These are phyloP conservation scores for Xenopus petersii DNA, from an alignment of 2,797 vertebrate genomes.

Conservation along the genomic window DNA sequence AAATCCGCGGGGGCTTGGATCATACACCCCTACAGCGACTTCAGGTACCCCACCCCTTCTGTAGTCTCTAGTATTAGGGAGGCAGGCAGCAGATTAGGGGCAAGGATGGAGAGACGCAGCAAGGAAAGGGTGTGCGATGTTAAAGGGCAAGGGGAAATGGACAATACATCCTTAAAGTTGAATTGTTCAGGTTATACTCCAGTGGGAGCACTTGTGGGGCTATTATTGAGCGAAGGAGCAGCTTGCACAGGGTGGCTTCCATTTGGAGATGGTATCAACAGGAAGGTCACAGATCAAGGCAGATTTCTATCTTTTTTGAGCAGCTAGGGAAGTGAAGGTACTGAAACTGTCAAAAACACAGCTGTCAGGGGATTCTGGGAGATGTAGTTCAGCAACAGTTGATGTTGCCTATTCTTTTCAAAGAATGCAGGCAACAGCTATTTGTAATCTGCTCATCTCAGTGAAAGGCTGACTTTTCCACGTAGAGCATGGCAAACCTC, in stretches of 20 bases:
- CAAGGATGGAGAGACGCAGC: background rate
- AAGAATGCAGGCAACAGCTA: too few species aligned
- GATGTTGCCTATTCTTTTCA: too few species aligned
- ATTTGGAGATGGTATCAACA: too few species aligned
- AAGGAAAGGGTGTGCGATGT: background rate
- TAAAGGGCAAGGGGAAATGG: background rate
- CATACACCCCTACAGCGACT: slow-evolving; percentile 97
- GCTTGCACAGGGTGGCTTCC: too few species aligned
- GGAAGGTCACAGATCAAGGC: slow-evolving; percentile 1
- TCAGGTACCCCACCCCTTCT: slow-evolving; percentile 73
- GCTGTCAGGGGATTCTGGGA: too few species aligned
- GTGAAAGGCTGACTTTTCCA: too few species aligned
- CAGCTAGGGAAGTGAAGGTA: background rate
- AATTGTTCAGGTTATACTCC: too few species aligned
- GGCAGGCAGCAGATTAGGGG: background rate
- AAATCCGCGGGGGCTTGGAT: slow-evolving; percentile 97
- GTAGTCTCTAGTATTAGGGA: background rate
- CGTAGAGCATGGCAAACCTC: background rate
- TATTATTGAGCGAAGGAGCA: too few species aligned
- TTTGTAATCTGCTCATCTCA: too few species aligned
- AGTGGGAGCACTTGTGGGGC: too few species aligned
- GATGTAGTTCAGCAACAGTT: too few species aligned
- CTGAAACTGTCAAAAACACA: background rate
- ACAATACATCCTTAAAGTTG: too few species aligned
- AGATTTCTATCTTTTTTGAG: background rate